Base-by-base conservation (phyloP, 2,888 invertebrate genomes). In the Agrotis clavis region DNA sequence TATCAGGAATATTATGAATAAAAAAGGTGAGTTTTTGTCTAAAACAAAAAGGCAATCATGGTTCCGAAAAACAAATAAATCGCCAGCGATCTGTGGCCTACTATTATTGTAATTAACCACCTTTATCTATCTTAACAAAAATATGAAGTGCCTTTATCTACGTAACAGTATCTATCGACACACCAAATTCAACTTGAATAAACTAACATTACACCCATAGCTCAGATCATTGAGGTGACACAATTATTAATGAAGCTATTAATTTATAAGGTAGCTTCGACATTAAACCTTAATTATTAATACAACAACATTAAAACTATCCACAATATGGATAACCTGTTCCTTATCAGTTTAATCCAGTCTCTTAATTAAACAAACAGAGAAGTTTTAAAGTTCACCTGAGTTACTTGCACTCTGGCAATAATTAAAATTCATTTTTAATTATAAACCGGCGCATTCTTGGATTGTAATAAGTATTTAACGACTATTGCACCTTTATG, bases 351-450 rank as follows among this genome's bases (percentile, higher is more conserved):
- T 41, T 50, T 25, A 67, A 70, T 66, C 57, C 25, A 53, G 66
- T 13, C 48, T 11, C 50, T 21, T 30, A 71, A 64, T 45, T 50
- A 51, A 82, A 61, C 21, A 65, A 67, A 79, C 51, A 67, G 47
- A 82, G 61, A 62, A 66, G 53, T 77, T 60, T 60, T 78, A 78
- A 79, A 82, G 79, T 78, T 82, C 65, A 78, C 3, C 14, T 0
- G 14, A 47, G 79, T 65, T 71, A 51, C 62, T 67, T 82, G 82
- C 53, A 30, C 64, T 53, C 62, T 59, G 25, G 35, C 25, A 51
- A 59, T 78, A 78, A 73, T 78, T 82, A 79, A 71, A 82, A 82
- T 82, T 57, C 56, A 67, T 67, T n/a, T 71, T 61, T 71, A 78
- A 82, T 78, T 82, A 35, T 50, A 19, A 73, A 45, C 60, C 41